Conservation (phyloP, 2,113 vertebrate genomes). For the Rhinoptilus africanus region DNA sequence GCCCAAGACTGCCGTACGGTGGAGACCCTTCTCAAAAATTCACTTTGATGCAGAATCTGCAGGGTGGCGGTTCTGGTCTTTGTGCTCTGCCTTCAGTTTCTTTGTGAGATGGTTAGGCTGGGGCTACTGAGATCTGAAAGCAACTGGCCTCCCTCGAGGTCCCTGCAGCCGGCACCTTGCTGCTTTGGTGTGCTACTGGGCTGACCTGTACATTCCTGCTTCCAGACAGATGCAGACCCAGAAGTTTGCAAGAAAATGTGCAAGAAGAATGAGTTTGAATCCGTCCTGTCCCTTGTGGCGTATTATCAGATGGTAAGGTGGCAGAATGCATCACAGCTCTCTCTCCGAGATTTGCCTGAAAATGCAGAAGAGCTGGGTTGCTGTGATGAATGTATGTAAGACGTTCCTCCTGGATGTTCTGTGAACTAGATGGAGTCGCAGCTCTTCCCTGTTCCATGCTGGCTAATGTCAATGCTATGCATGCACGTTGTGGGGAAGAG, state of each 20-base stretch:
- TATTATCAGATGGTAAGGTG: slow-evolving; percentile 97
- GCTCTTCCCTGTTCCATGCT: not conserved
- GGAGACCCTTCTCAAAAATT: not conserved
- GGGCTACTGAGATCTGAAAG: not conserved
- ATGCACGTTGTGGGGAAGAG: not conserved
- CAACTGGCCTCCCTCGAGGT: not conserved
- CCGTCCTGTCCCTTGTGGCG: slow-evolving; percentile 88
- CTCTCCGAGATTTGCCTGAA: not conserved
- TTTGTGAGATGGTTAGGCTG: not conserved
- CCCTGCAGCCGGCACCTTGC: not conserved
- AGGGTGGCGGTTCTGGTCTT: not conserved
- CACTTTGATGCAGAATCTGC: not conserved
- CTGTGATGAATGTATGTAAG: not conserved
- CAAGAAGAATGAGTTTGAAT: slow-evolving; percentile 87
- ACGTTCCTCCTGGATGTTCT: not conserved
- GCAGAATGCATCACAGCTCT: not conserved
- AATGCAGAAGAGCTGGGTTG: not conserved
- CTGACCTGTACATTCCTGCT: slow-evolving; percentile 29
- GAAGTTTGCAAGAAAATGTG: slow-evolving; percentile 98
- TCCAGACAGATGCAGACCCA: slow-evolving; percentile 95
- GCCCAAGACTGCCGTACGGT: not conserved
- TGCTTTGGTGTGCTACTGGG: not conserved
- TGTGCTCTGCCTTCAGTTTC: not conserved
- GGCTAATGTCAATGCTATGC: not conserved
- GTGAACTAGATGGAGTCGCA: not conserved